Conservation (phyloP, 1,140 invertebrate species). For the Cephus cinctus region DNA sequence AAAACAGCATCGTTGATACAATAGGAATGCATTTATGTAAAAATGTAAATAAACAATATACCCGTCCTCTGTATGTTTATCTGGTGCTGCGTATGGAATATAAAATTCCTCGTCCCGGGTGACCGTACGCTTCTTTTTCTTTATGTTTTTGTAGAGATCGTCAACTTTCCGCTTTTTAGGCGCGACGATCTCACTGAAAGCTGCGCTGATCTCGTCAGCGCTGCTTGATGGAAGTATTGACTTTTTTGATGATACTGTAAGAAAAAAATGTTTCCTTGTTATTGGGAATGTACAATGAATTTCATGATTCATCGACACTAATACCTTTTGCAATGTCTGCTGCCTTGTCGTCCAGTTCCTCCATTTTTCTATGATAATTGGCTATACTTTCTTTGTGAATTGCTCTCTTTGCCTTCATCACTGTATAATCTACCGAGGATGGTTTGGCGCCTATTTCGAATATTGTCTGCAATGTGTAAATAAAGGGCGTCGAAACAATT, state of each 20-base stretch:
- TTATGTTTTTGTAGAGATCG: constrained; percentile 57
- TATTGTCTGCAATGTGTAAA: constrained; percentile 78
- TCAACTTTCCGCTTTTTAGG: constrained; percentile 63
- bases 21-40: too few species aligned
- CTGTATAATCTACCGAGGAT: constrained; percentile 69
- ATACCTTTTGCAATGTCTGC: constrained; percentile 40
- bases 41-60: too few species aligned
- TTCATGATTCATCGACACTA: constrained; percentile 14
- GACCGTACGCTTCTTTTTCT: constrained; percentile 59
- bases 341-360: constrained; percentile 48
- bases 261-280: neutral
- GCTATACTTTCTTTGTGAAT: constrained; percentile 64
- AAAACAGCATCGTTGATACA: too few species aligned
- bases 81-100: constrained; percentile 81
- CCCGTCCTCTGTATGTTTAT: constrained; percentile 88
- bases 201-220: constrained; percentile 43
- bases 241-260: constrained; percentile 13
- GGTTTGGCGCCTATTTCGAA: constrained; percentile 87
- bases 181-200: constrained; percentile 57
- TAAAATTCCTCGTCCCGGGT: constrained; percentile 75
- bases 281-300: constrained; percentile 12
- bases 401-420: constrained; percentile 72
- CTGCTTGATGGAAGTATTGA: constrained; percentile 34
- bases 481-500: constrained; percentile 35
- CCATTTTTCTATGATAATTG: constrained; percentile 46